Percentiles rank a stretch among this genome's conserved stretches.
Conservation (phyloP, 1,140 invertebrate genomes). For the Hermetia illucens region DNA sequence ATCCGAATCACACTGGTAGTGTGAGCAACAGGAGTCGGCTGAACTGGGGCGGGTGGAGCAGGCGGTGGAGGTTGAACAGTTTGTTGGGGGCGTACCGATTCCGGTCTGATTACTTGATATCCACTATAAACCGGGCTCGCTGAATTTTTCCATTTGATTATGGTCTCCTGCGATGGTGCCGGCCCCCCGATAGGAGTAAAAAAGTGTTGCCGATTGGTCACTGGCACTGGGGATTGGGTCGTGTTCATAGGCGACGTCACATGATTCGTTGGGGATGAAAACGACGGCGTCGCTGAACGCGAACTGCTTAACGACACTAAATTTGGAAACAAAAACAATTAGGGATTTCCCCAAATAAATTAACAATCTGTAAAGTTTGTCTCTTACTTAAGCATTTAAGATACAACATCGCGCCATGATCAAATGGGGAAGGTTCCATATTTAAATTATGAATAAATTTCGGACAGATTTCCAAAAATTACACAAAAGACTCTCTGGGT, state of each 20-base stretch:
- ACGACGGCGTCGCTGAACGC: conserved; percentile 74
- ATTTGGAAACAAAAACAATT: conserved; percentile 18
- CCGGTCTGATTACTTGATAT: conserved; percentile 30
- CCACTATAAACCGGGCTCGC: conserved; percentile 19
- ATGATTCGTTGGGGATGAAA: conserved; percentile 61
- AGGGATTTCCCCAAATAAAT: conserved; percentile 1
- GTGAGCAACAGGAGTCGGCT: conserved; percentile 31
- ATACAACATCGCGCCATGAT: conserved; percentile 27
- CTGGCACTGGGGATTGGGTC: conserved; percentile 49
- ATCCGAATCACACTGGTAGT: conserved; percentile 68
- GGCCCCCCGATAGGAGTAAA: conserved; percentile 74
- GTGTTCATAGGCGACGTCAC: conserved; percentile 44
- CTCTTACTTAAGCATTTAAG: conserved; percentile 29
- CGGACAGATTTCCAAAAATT: too few species aligned
- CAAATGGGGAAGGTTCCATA: too few species aligned
- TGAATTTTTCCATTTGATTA: conserved; percentile 24
- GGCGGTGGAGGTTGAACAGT: conserved; percentile 3
- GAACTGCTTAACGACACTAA: conserved; percentile 89
- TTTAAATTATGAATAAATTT: too few species aligned
- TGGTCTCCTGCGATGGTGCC: conserved; percentile 24
- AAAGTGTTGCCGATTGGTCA: conserved; percentile 55
- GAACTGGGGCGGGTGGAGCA: conserved; percentile 13
- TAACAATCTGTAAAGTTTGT: conserved; percentile 1
- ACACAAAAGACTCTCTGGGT: too few species aligned
- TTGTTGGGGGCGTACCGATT: conserved; percentile 37